A percentile compares a stretch with the other conserved stretches of the same genome.
phyloP scores from a whole-genome alignment of 2,888 invertebrate genomes.

The Leucophenga maculata region DNA sequence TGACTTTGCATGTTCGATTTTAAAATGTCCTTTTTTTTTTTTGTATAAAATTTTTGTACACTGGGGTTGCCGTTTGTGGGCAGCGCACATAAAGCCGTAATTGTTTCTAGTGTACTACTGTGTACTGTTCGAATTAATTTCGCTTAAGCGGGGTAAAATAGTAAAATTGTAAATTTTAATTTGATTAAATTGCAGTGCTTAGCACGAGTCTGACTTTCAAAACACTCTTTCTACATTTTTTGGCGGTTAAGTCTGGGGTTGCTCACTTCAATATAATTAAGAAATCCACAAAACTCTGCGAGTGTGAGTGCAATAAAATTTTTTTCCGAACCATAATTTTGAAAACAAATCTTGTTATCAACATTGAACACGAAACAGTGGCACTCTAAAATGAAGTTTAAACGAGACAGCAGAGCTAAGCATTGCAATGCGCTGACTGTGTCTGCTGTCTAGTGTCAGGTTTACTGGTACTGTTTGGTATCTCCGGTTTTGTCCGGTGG shows the following conservation, averaged over 20 bases:
- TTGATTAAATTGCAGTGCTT: slow-evolving; percentile 22
- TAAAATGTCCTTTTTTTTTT: slow-evolving; percentile 7
- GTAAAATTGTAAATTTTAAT: slow-evolving; percentile 27
- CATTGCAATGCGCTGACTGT: slow-evolving; percentile 2
- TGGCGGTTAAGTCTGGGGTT: background rate
- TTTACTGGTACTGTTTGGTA: slow-evolving; percentile 15
- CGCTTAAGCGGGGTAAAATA: slow-evolving; percentile 16
- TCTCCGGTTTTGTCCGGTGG: slow-evolving; percentile 31
- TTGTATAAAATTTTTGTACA: background rate
- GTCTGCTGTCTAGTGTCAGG: slow-evolving; percentile 28
- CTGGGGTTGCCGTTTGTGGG: background rate
- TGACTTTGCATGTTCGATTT: slow-evolving; percentile 27
- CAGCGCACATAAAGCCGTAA: slow-evolving; percentile 3
- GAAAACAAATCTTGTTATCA: slow-evolving; percentile 65
- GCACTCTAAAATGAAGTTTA: background rate
- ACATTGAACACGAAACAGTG: slow-evolving; percentile 56
- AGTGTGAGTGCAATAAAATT: slow-evolving; percentile 62
- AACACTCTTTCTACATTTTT: slow-evolving; percentile 38
- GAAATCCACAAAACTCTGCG: slow-evolving; percentile 52
- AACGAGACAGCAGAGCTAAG: background rate
- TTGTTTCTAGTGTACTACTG: slow-evolving; percentile 1
- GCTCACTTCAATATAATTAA: slow-evolving; percentile 59
- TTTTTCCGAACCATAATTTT: slow-evolving; percentile 52
- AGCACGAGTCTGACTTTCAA: slow-evolving; percentile 40
- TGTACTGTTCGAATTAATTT: slow-evolving; percentile 21